These are phyloP conservation scores for Sebastes goodei DNA, from an alignment of 2,797 vertebrate genomes.

Conservation along the genomic window DNA sequence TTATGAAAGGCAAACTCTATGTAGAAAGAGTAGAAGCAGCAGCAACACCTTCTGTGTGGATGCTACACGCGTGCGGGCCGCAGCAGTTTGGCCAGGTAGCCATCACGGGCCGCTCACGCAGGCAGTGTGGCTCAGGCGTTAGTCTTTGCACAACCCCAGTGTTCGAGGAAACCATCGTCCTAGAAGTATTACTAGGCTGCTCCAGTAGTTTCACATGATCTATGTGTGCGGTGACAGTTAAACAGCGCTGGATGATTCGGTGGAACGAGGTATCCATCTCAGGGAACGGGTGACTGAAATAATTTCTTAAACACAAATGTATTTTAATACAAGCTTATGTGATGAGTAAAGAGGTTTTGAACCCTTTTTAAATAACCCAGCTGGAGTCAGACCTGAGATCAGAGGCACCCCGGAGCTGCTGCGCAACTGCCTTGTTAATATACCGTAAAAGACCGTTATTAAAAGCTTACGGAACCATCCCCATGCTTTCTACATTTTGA, in stretches of 20 bases:
- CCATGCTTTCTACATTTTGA: constrained; percentile 5
- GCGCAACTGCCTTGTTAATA: constrained; percentile 26
- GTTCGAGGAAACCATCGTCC: neutral
- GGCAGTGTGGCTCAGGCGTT: no score
- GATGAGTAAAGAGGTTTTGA: neutral
- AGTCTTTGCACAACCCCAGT: neutral
- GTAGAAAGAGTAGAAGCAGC: no score
- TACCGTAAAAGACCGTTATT: constrained; percentile 22
- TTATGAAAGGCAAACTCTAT: no score
- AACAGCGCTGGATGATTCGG: neutral
- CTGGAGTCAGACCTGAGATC: constrained; percentile 15
- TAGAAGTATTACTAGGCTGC: neutral
- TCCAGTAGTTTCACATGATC: constrained; percentile 3
- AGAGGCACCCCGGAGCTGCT: constrained; percentile 3
- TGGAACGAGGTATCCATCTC: neutral
- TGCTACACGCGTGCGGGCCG: fast-evolving
- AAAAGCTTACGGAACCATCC: constrained; percentile 15
- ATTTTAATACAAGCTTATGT: neutral
- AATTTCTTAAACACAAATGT: neutral
- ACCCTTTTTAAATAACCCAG: constrained; percentile 15
- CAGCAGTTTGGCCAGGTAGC: no score
- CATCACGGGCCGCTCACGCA: no score
- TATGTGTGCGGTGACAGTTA: neutral
- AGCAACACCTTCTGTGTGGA: no score
- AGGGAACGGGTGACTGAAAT: neutral